Evolutionary conservation across 2,888 invertebrate species (phyloP).

Genomic region (Leistus spinibarbis): DNA sequence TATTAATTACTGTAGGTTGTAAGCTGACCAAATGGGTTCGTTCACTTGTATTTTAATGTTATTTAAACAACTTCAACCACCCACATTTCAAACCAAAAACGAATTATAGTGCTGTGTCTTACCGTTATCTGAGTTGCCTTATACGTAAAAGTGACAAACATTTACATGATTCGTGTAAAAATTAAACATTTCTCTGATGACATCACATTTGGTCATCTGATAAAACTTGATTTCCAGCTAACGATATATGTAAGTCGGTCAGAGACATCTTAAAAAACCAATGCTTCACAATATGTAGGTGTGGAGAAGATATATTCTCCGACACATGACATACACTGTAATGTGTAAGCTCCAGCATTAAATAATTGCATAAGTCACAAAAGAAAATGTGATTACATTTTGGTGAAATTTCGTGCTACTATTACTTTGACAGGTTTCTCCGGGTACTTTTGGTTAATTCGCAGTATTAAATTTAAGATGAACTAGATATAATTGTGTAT

Average conservation of each 20-base stretch:
- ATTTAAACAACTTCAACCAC: constrained; percentile 20
- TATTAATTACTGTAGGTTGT: constrained; percentile 25
- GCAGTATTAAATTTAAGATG: too few species aligned
- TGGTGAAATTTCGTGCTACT: too few species aligned
- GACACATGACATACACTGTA: too few species aligned
- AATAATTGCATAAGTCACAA: too few species aligned
- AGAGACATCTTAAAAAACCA: background rate
- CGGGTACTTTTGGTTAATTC: too few species aligned
- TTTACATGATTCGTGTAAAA: background rate
- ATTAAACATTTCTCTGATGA: background rate
- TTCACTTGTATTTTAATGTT: constrained; percentile 35
- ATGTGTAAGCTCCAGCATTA: too few species aligned
- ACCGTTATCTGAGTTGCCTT: constrained; percentile 8
- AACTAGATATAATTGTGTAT: too few species aligned
- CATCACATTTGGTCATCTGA: background rate
- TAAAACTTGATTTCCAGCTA: background rate
- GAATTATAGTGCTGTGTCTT: background rate
- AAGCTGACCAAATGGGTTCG: constrained; percentile 23
- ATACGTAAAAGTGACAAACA: background rate
- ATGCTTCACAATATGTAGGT: too few species aligned
- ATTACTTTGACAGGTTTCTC: too few species aligned
- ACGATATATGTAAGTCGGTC: too few species aligned
- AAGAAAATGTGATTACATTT: too few species aligned
- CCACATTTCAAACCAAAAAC: constrained; percentile 10
- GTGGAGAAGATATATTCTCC: too few species aligned